Evolutionary conservation across 1,140 invertebrate species (phyloP).

Genomic region (Bombus turneri): DNA sequence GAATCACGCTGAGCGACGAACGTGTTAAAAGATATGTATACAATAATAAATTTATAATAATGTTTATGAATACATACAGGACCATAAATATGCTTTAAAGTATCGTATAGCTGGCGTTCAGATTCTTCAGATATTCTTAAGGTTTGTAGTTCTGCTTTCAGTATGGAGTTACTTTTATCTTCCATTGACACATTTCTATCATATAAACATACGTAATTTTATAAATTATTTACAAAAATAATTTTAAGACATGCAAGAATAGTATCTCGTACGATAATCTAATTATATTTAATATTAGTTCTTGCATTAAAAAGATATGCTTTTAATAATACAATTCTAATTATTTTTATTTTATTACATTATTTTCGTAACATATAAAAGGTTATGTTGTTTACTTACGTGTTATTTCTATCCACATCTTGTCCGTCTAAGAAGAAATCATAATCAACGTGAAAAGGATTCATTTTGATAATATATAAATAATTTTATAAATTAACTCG

Average conservation of each 20-base stretch:
- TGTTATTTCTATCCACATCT: background rate
- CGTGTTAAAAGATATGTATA: background rate
- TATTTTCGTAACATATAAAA: background rate
- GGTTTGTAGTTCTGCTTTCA: constrained; percentile 89
- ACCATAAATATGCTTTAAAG: constrained; percentile 87
- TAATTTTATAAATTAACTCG: background rate
- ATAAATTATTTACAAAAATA: background rate
- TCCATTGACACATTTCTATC: constrained; percentile 21
- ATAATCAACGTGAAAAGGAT: too few species aligned
- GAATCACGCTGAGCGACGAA: too few species aligned
- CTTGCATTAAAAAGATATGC: background rate
- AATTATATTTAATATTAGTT: background rate
- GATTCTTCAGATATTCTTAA: constrained; percentile 85
- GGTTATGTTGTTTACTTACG: constrained; percentile 19
- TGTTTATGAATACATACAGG: constrained; percentile 75
- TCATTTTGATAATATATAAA: constrained; percentile 53
- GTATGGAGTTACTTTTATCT: constrained; percentile 43
- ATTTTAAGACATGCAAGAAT: background rate
- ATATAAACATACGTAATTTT: background rate
- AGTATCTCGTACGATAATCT: background rate
- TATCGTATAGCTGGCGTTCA: constrained; percentile 87
- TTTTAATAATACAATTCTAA: background rate
- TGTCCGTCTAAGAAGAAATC: constrained; percentile 29
- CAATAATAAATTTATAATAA: constrained; percentile 6
- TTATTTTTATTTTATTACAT: background rate